Evolutionary conservation across 2,888 invertebrate species (phyloP), one percentile per base, ranked within the genome.

Genomic region (Cryptus viduatorius): DNA sequence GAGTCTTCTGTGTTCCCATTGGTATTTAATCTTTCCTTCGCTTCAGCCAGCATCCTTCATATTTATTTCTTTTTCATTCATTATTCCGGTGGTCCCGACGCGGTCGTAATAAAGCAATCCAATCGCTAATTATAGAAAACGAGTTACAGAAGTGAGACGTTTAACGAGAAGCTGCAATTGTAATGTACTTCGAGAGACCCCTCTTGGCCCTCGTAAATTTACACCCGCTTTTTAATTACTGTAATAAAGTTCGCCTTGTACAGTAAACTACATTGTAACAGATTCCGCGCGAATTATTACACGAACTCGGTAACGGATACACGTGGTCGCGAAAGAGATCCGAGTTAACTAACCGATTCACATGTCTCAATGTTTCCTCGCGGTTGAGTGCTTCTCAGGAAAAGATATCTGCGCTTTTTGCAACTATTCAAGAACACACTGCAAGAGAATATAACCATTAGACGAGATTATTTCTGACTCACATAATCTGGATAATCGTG

Each of bases 391-490:
- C 42, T 69, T 75, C 48, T 61, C 59, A 75, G 50, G 68, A 19
- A n/a, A 14, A 37, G 0, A 8, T 8, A 37, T 14, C 56, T 48
- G 14, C 4, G 46, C 37, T 68, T 75, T 75, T 59, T 59, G 0
- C 73, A 44, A 31, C 67, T 76, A 65, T 73, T 79, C 77, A 8
- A 7, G 7, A 37, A 37, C 37, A 37, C 37, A 0, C 7, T 71
- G 65, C 82, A 69, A 78, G 72, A 64, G 68, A 37, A 31, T 83
- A 42, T 44, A 85, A 81, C 69, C 79, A 86, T 86, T 87, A 83
- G 82, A 67, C 75, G 64, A 77, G 67, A 53, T 59, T 68, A 65
- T 71, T 65, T 48, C 19, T 42, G 12, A 42, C 48, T 59, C 76
- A 19, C 31, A 53, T 65, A 61, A 77, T 80, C 56, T 29, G 80